Evolutionary conservation across 2,797 vertebrate species (phyloP).

Genomic region (Danio tinwini): DNA sequence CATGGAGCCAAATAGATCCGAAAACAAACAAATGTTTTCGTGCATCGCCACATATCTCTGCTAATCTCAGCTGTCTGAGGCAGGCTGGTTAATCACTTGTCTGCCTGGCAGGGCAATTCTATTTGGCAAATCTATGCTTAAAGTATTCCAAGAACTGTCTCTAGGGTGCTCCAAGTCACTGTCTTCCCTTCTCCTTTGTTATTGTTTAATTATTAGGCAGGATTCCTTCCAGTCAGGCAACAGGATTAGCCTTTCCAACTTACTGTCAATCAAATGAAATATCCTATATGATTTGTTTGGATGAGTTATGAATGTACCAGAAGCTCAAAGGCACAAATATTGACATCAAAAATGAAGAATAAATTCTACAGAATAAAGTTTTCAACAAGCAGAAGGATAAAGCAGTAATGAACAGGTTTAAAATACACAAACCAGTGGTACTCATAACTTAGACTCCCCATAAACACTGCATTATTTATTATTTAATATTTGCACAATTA

Average conservation of each 20-base stretch:
- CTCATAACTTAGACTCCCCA: too few species aligned
- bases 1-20: constrained; percentile 22
- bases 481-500: too few species aligned
- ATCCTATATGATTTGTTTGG: constrained; percentile 44
- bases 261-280: constrained; percentile 52
- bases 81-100: constrained; percentile 63
- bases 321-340: constrained; percentile 20
- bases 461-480: too few species aligned
- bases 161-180: constrained; percentile 53
- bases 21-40: constrained; percentile 42
- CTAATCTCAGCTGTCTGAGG: constrained; percentile 59
- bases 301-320: constrained; percentile 4
- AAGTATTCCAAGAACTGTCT: constrained; percentile 61
- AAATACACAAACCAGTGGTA: background rate
- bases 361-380: background rate
- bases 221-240: constrained; percentile 54
- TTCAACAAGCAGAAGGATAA: constrained; percentile 1
- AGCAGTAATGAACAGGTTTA: background rate
- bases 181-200: constrained; percentile 51
- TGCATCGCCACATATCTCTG: constrained; percentile 43
- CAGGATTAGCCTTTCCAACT: constrained; percentile 49
- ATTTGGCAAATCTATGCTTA: constrained; percentile 59
- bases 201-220: constrained; percentile 61
- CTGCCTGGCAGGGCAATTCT: constrained; percentile 61
- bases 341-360: background rate